A percentile compares a stretch with the other conserved stretches of the same genome.
phyloP scores from a whole-genome alignment of 2,888 invertebrate genomes.

The Tortrix viridana region DNA sequence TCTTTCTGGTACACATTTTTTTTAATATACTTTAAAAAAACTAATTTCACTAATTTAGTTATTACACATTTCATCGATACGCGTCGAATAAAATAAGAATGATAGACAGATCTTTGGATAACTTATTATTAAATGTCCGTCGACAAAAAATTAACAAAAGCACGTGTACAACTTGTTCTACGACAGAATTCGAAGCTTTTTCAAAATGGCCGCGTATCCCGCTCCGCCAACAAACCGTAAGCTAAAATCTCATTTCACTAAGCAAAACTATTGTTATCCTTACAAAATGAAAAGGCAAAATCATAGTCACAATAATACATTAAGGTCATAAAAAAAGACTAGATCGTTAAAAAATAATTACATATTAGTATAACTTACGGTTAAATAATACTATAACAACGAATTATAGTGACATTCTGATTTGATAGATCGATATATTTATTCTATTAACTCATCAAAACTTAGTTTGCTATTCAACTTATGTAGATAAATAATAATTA shows the following conservation, averaged over 20 bases:
- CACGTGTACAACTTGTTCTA: conserved; percentile 37
- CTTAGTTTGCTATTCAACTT: conserved; percentile 35
- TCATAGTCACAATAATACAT: conserved; percentile 65
- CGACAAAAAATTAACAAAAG: conserved; percentile 37
- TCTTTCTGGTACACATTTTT: conserved; percentile 47
- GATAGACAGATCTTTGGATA: conserved; percentile 53
- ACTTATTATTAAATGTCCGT: conserved; percentile 39
- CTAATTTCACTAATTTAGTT: conserved; percentile 40
- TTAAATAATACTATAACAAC: conserved; percentile 50
- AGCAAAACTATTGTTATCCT: conserved; percentile 41
- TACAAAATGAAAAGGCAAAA: conserved; percentile 51
- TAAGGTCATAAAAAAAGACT: conserved; percentile 74
- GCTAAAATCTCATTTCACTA: conserved; percentile 48
- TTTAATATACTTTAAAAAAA: conserved; percentile 37
- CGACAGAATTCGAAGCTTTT: conserved; percentile 33
- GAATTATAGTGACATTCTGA: conserved; percentile 47
- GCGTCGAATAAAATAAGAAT: conserved; percentile 41
- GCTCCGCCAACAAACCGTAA: conserved; percentile 24
- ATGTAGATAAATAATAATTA: conserved; percentile 38
- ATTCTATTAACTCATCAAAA: conserved; percentile 21
- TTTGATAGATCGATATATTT: conserved; percentile 39
- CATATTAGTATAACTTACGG: conserved; percentile 42
- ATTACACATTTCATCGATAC: conserved; percentile 39
- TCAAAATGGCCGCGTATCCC: conserved; percentile 36
- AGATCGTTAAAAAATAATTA: conserved; percentile 72